Percentiles rank a stretch among this genome's conserved stretches.
Evolutionary conservation across 2,113 vertebrate genomes (phyloP).

Genomic region (Plecturocebus donacophilus): DNA sequence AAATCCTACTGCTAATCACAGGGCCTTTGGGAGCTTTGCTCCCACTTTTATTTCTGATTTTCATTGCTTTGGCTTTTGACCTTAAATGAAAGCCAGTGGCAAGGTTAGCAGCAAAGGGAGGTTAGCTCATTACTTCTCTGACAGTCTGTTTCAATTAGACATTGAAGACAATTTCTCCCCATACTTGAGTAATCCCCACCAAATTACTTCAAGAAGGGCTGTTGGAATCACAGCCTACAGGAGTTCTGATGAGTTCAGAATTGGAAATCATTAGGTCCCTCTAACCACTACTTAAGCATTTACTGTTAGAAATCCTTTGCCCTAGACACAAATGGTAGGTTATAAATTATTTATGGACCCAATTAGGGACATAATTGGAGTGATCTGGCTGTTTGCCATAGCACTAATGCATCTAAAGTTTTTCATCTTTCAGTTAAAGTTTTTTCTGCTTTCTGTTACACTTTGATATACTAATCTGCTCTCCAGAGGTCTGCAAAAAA

Average conservation of each 20-base stretch:
- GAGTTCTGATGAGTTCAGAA: slow-evolving; percentile 58
- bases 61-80: slow-evolving; percentile 21
- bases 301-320: slow-evolving; percentile 68
- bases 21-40: not conserved
- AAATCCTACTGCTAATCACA: not conserved
- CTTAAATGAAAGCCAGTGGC: slow-evolving; percentile 34
- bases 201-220: slow-evolving; percentile 38
- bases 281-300: slow-evolving; percentile 70
- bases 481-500: slow-evolving; percentile 28
- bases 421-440: slow-evolving; percentile 68
- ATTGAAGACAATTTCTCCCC: not conserved
- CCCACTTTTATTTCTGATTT: not conserved
- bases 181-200: not conserved
- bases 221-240: slow-evolving; percentile 20
- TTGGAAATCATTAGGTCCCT: slow-evolving; percentile 67
- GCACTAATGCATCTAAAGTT: slow-evolving; percentile 74
- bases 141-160: not conserved
- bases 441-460: slow-evolving; percentile 54
- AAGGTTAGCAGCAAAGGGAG: slow-evolving; percentile 22
- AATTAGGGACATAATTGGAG: slow-evolving; percentile 67
- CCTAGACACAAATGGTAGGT: slow-evolving; percentile 66
- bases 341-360: slow-evolving; percentile 78
- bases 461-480: slow-evolving; percentile 61
- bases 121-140: slow-evolving; percentile 5
- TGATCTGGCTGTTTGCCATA: slow-evolving; percentile 71